A percentile compares a stretch with the other conserved stretches of the same genome.
Conservation (phyloP, 2,888 invertebrate genomes). For the Ectemnius continuus region DNA sequence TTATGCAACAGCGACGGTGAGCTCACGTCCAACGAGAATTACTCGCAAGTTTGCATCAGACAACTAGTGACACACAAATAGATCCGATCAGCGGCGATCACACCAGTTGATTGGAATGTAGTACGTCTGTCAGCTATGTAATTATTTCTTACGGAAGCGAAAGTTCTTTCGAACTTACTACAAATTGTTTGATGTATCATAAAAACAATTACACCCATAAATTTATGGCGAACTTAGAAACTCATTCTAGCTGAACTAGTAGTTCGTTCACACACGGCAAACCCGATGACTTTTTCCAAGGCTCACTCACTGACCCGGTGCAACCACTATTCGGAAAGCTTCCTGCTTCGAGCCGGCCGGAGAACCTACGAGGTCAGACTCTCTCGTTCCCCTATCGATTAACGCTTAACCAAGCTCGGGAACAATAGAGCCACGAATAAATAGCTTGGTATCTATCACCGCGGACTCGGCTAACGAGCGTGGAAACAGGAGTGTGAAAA, state of each 20-base stretch:
- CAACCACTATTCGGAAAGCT: constrained; percentile 6
- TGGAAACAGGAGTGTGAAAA: constrained; percentile 26
- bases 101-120: no score
- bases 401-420: constrained; percentile 35
- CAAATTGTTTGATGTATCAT: no score
- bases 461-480: constrained; percentile 37
- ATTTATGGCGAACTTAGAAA: no score
- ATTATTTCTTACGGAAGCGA: no score
- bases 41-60: constrained; percentile 29
- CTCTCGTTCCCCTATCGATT: constrained; percentile 34
- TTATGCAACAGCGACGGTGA: constrained; percentile 43
- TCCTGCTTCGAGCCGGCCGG: no score
- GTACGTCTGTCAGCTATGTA: no score
- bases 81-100: neutral
- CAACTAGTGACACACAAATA: neutral
- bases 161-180: no score
- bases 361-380: neutral
- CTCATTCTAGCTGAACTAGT: no score
- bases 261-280: no score
- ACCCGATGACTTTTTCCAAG: no score
- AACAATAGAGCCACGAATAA: constrained; percentile 47
- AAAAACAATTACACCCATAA: no score
- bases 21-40: no score
- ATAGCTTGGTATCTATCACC: constrained; percentile 22
- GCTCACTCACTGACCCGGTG: neutral